Evolutionary conservation across 1,140 invertebrate species (phyloP).

Genomic region (Cydia strobilella): DNA sequence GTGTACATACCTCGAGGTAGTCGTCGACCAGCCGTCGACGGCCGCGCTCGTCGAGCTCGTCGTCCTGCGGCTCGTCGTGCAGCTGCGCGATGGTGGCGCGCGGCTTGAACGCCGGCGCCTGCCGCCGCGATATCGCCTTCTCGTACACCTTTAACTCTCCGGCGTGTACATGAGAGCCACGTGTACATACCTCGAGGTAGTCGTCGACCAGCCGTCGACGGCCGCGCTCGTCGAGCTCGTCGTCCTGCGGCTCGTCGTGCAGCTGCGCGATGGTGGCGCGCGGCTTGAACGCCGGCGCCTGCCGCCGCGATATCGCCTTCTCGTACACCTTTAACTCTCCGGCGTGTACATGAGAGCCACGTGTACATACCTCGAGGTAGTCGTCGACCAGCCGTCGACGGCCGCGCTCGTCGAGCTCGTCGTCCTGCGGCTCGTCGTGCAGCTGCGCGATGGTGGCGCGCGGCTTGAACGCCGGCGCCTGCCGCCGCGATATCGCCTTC

Average conservation of each 20-base stretch:
- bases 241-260: conserved; percentile 75
- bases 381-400: conserved; percentile 90
- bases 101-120: conserved; percentile 91
- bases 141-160: conserved; percentile 97
- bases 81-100: conserved; percentile 91
- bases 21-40: conserved; percentile 90
- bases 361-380: conserved; percentile 89
- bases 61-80: conserved; percentile 75
- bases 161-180: conserved; percentile 87
- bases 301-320: conserved; percentile 92
- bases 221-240: conserved; percentile 85
- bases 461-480: conserved; percentile 91
- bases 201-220: conserved; percentile 90
- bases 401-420: conserved; percentile 85
- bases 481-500: conserved; percentile 92
- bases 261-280: conserved; percentile 91
- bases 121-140: conserved; percentile 92
- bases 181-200: conserved; percentile 89
- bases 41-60: conserved; percentile 85
- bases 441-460: conserved; percentile 91
- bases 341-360: conserved; percentile 87
- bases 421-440: conserved; percentile 75
- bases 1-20: conserved; percentile 89
- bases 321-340: conserved; percentile 97
- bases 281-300: conserved; percentile 91